Base-by-base conservation (phyloP, 2,888 invertebrate species). In the Eupeodes luniger region DNA sequence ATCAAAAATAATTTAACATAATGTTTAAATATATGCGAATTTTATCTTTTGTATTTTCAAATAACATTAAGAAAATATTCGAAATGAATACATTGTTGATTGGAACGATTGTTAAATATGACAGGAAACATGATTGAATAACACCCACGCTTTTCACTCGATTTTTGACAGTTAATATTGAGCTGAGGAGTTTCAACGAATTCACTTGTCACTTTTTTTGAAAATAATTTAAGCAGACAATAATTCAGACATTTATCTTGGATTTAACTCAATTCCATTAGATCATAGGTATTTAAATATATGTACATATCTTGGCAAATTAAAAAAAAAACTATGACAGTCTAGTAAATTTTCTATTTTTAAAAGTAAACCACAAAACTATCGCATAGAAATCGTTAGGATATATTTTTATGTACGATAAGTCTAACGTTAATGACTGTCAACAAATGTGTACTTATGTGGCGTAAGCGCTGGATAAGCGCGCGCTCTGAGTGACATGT, bases 371-470 rank as follows among this genome's bases (percentile, higher is more conserved):
- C 69, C 55, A 70, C 55, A 70, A 69, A n/a, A 69, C n/a, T 14
- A 4, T n/a, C 19, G 51, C 11, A 2, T 12, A 40, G 12, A 53
- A 53, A 14, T 7, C 51, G 75, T 74, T 67, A 77, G 67, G 66
- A 72, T 74, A 86, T 69, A 81, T 86, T 86, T 64, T 27, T 59
- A 27, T 27, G 27, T 27, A 51, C 19, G 11, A 66, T 27, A 53
- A 34, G 40, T 19, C 19, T 85, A 77, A 85, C 81, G 81, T 81
- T 12, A 81, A 86, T 69, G 78, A 66, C 19, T 72, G 77, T 49
- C 67, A 67, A 66, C 7, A 40, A 62, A 62, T 75, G 36, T 51
- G 44, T 27, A 27, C 27, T 27, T 27, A 27, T 77, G 70, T 55
- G 77, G 59, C 19, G 53, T 72, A 59, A 57, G 75, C 75, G 69